phyloP scores from a whole-genome alignment of 1,140 invertebrate species.

The Drosophila tropicalis region DNA sequence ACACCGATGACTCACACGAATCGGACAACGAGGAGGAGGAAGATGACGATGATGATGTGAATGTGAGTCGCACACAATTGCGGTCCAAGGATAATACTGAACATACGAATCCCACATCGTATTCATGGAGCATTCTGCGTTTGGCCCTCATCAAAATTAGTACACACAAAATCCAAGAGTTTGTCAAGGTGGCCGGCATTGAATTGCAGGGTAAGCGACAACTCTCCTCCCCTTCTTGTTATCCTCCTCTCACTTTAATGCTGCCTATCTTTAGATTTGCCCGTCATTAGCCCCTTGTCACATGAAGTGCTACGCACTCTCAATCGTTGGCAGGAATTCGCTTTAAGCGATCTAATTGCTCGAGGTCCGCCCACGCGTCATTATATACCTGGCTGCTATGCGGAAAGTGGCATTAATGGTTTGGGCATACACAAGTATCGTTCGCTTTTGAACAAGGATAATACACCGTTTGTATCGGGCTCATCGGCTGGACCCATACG shows the following conservation, averaged over 20 bases:
- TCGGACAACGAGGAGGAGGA: constrained; percentile 90
- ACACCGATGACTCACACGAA: constrained; percentile 92
- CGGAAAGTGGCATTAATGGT: constrained; percentile 88
- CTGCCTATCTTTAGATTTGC: constrained; percentile 87
- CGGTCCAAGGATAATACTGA: constrained; percentile 90
- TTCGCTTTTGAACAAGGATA: constrained; percentile 94
- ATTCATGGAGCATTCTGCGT: constrained; percentile 97
- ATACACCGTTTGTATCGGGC: constrained; percentile 95
- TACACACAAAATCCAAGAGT: constrained; percentile 89
- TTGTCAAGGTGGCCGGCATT: constrained; percentile 91
- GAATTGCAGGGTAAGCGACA: constrained; percentile 91
- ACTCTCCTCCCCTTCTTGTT: not conserved
- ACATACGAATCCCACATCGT: constrained; percentile 95
- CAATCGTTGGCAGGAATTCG: constrained; percentile 92
- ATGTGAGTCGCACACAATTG: constrained; percentile 82
- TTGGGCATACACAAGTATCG: constrained; percentile 97
- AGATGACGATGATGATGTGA: constrained; percentile 89
- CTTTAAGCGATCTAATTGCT: constrained; percentile 82
- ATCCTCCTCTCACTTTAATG: constrained; percentile 6
- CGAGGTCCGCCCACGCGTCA: constrained; percentile 57
- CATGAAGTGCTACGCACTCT: constrained; percentile 94
- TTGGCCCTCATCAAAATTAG: constrained; percentile 93
- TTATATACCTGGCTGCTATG: constrained; percentile 87
- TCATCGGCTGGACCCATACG: constrained; percentile 92
- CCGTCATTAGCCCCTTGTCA: constrained; percentile 96